Percentiles rank a stretch among this genome's conserved stretches.
Conservation (phyloP, 2,113 vertebrate genomes). For the Chamaetylas fuelleborni region DNA sequence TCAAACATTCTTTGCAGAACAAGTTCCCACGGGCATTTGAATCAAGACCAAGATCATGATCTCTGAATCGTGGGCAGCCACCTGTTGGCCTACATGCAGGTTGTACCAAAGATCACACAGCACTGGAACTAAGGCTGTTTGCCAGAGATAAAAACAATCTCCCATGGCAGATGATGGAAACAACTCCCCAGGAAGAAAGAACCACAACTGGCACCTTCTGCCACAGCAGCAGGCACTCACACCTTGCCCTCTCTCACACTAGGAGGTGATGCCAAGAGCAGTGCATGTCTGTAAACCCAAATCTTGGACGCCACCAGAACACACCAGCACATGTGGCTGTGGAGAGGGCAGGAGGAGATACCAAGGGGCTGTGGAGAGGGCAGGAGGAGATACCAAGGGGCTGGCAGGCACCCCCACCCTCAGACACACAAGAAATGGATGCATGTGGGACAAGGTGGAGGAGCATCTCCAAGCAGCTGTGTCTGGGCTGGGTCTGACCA, state of each 20-base stretch:
- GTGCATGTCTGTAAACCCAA: rapidly evolving
- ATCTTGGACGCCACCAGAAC: background rate
- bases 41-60: background rate
- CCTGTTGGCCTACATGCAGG: background rate
- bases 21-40: background rate
- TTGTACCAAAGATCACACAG: background rate
- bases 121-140: background rate
- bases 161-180: background rate
- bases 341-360: background rate
- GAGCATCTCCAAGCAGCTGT: background rate
- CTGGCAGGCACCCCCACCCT: background rate
- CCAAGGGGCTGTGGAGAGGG: background rate
- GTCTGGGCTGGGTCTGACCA: background rate
- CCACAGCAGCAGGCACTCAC: background rate
- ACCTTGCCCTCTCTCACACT: background rate
- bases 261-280: rapidly evolving
- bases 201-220: background rate
- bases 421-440: background rate
- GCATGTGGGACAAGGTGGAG: background rate
- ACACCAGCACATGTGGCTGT: background rate
- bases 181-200: background rate
- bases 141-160: background rate
- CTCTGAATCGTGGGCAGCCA: background rate
- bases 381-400: background rate
- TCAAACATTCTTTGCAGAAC: background rate